These are phyloP conservation scores for Chloroclystis v-ata DNA, from an alignment of 2,888 invertebrate species.

Conservation along the genomic window DNA sequence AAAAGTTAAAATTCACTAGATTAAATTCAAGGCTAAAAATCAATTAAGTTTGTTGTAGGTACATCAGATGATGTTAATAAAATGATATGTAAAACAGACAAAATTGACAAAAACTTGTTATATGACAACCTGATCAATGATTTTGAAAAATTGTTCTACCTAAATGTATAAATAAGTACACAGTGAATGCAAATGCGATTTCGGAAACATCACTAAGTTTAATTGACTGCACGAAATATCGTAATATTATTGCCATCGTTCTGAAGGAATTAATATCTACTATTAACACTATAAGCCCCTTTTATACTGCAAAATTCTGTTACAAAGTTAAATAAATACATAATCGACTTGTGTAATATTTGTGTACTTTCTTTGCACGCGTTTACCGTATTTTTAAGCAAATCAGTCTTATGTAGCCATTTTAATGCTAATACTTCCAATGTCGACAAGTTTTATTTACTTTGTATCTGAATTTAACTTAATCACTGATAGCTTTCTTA, in stretches of 20 bases:
- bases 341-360: too few relatives aligned
- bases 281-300: conserved; percentile 16
- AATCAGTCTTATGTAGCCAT: conserved; percentile 1
- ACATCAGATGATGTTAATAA: not conserved
- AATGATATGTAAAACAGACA: not conserved
- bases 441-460: not conserved
- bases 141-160: conserved; percentile 8
- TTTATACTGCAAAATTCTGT: not conserved
- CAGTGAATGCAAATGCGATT: conserved; percentile 29
- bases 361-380: conserved; percentile 1
- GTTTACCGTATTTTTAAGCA: not conserved
- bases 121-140: too few relatives aligned
- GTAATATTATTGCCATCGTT: conserved; percentile 39
- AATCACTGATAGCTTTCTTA: conserved; percentile 2
- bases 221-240: conserved; percentile 42
- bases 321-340: too few relatives aligned
- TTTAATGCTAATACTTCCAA: not conserved
- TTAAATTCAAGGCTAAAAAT: too few relatives aligned
- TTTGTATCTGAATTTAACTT: not conserved
- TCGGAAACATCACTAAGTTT: conserved; percentile 29
- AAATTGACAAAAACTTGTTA: too few relatives aligned
- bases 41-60: too few relatives aligned
- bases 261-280: conserved; percentile 20
- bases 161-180: conserved; percentile 27
- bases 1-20: too few relatives aligned